Base-by-base conservation (phyloP, 2,797 vertebrate species). In the Petrocephalus schoutedeni region DNA sequence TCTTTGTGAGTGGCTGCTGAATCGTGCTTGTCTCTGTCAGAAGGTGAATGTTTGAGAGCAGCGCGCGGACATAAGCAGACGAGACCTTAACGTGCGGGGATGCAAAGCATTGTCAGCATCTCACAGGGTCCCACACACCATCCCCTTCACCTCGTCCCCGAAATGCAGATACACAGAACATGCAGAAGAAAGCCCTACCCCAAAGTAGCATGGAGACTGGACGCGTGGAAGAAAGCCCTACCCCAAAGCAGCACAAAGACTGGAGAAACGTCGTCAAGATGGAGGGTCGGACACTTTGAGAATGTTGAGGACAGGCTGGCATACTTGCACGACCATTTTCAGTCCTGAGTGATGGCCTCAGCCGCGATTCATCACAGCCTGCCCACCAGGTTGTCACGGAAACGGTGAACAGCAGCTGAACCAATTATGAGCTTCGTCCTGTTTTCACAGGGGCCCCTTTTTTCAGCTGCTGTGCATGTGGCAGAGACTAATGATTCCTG, bases 401-500 rank as follows among this genome's bases (percentile, higher is more conserved):
- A 82, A 82, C 53, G 21, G 84, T 36, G 87, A 57, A 41, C 56
- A 88, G 77, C 77, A 88, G 87, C 87, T 88, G 77, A 88, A 88
- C 57, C 77, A 59, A 58, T 84, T 61, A 61, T 83, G 36, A 21
- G 21, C 49, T 86, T 49, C 87, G 74, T 88, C 87, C 57, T 21
- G 54, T 88, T 88, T 88, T 84, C 87, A 83, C 54, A 88, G 56
- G 61, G 54, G 87, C 87, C 77, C 77, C 87, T 84, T 77, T 49
- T 61, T 59, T 54, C 77, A 59, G 80, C 32, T 54, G 74, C 85
- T 49, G 58, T 84, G n/a, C 87, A 88, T 77, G 51, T 51, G 51
- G 87, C 74, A 59, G 77, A 59, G 57, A 88, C 54, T 88, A 59
- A 88, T 61, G 77, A 84, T 23, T 32, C 14, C 74, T 83, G 77